phyloP scores from a whole-genome alignment of 2,113 vertebrate genomes.

The Pteruthius melanotis region DNA sequence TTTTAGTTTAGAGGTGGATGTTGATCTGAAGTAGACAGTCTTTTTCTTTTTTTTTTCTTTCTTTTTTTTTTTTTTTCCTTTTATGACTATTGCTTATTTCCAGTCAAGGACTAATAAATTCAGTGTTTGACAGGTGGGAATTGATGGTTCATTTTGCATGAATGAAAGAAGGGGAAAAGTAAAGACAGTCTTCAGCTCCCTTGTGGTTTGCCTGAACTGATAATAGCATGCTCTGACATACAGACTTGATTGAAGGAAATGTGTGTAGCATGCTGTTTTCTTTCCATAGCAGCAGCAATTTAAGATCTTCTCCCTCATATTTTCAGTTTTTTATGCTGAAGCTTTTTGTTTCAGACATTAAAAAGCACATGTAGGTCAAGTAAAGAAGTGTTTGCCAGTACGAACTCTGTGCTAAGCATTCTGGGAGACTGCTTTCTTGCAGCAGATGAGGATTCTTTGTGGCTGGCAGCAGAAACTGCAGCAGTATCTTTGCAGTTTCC shows the following conservation, averaged over 20 bases:
- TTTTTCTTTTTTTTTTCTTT: neutral
- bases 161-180: constrained; percentile 8
- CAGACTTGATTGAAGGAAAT: constrained; percentile 42
- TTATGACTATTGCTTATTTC: constrained; percentile 30
- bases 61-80: rapidly evolving
- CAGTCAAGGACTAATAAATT: neutral
- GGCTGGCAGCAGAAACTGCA: constrained; percentile 80
- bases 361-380: constrained; percentile 77
- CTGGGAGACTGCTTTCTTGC: constrained; percentile 76
- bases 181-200: constrained; percentile 29
- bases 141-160: neutral
- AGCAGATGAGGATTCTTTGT: constrained; percentile 76
- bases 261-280: neutral
- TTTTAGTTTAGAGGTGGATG: neutral
- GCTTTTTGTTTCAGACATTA: constrained; percentile 48
- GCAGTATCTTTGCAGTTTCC: constrained; percentile 70
- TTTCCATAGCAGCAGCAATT: constrained; percentile 65
- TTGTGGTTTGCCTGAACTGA: constrained; percentile 56
- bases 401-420: constrained; percentile 73
- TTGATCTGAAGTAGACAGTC: constrained; percentile 52
- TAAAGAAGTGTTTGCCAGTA: constrained; percentile 68
- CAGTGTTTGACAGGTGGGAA: neutral
- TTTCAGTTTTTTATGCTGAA: neutral
- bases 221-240: constrained; percentile 6
- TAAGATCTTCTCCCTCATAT: neutral